These are phyloP conservation scores for Ophonus ardosiacus DNA, from an alignment of 2,888 invertebrate genomes.

Conservation along the genomic window DNA sequence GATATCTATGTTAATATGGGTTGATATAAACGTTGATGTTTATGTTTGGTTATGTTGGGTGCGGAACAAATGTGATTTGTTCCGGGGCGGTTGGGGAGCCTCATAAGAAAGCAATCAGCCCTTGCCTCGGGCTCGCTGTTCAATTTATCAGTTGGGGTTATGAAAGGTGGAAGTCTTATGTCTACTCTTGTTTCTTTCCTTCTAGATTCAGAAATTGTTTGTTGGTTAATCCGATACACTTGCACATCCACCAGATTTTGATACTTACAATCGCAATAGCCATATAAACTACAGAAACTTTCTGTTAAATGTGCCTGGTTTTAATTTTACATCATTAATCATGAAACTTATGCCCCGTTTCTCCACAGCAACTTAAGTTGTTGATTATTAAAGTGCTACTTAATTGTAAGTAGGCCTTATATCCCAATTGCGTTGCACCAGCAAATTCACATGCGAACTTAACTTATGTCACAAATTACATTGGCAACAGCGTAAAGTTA, in stretches of 20 bases:
- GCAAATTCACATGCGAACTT: no score
- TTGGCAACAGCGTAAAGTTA: no score
- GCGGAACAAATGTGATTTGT: not conserved
- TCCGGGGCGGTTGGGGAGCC: not conserved
- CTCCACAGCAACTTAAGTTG: no score
- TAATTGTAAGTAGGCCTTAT: no score
- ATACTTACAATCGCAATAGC: not conserved
- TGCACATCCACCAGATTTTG: not conserved
- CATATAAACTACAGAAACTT: not conserved
- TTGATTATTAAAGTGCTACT: no score
- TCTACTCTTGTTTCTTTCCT: constrained; percentile 31
- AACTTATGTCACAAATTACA: no score
- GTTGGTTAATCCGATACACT: constrained; percentile 9
- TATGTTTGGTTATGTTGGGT: not conserved
- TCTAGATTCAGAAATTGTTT: constrained; percentile 2
- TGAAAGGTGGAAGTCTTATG: constrained; percentile 41
- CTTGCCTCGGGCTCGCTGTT: constrained; percentile 70
- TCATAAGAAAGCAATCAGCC: constrained; percentile 78
- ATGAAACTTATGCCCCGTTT: no score
- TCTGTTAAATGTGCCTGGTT: not conserved
- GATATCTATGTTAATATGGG: not conserved
- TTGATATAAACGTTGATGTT: not conserved
- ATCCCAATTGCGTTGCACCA: no score
- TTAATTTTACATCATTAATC: not conserved
- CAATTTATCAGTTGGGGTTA: constrained; percentile 54